These are phyloP conservation scores for Synergus laeviventris DNA, from an alignment of 2,888 invertebrate species.

Conservation along the genomic window DNA sequence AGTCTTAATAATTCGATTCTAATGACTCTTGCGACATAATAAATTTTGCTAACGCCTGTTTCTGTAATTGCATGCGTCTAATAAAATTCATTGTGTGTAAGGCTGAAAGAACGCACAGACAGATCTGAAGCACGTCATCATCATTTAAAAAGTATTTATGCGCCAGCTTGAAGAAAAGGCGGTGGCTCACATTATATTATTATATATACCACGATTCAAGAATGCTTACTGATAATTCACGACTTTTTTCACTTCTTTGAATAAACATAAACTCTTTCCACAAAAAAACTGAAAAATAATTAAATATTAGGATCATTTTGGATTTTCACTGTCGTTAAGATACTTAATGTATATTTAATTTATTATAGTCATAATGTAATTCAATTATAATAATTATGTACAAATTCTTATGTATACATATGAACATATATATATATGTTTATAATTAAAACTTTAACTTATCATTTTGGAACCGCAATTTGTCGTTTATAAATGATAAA, in stretches of 20 bases:
- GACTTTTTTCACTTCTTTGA: not conserved
- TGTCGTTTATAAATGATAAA: not conserved
- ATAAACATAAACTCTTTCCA: too few species aligned
- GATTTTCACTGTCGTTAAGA: too few species aligned
- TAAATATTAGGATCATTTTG: too few species aligned
- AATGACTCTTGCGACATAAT: constrained; percentile 35
- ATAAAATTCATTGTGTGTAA: constrained; percentile 56
- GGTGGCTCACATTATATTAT: constrained; percentile 24
- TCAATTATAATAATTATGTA: too few species aligned
- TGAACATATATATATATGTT: too few species aligned
- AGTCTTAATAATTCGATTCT: not conserved
- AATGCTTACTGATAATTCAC: not conserved
- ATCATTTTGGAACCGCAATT: not conserved
- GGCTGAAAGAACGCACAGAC: constrained; percentile 39
- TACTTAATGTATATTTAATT: too few species aligned
- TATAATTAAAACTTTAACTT: too few species aligned
- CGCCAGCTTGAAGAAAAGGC: constrained; percentile 34
- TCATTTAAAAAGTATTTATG: constrained; percentile 41
- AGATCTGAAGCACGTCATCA: constrained; percentile 48
- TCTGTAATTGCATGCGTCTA: constrained; percentile 49
- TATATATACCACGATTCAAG: not conserved
- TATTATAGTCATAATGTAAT: too few species aligned
- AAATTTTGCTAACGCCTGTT: constrained; percentile 41
- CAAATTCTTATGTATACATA: too few species aligned
- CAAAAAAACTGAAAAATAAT: too few species aligned